Base-by-base conservation (phyloP, 2,888 invertebrate species). In the Eupithecia centaureata region DNA sequence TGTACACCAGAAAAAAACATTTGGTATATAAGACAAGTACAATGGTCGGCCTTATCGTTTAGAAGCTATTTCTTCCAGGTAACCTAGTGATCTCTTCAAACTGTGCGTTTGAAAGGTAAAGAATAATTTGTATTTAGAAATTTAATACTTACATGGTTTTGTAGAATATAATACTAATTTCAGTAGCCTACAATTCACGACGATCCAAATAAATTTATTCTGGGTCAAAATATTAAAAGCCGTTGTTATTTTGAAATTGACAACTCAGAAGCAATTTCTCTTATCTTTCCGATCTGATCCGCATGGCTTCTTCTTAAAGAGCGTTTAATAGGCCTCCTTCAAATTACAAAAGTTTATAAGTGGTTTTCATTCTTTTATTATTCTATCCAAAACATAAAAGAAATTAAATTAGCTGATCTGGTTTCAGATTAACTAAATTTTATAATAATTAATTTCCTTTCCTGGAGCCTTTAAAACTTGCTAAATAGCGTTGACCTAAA, bases 401-500 rank as follows among this genome's bases (percentile, higher is more conserved):
- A 63, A 33, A 27, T 22, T 51, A 56, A 68, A 71, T 42, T 42
- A 42, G 27, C 30, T 27, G 63, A 72, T 67, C 61, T 59, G 62
- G 38, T 70, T 66, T 59, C n/a, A 54, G 54, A 54, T 54, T 54
- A 54, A 54, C 54, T 30, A 73, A 70, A 65, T 27, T 70, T 58
- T 22, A 33, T 47, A 33, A 69, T 70, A 69, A 69, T 66, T 64
- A 61, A 72, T 75, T 67, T 68, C 63, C 64, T 66, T 64, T 56
- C 68, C 68, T 61, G 61, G 32, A 71, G 70, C 66, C 60, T 67
- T 63, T 68, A 28, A 67, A 61, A 71, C 71, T 72, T 75, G 74
- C 73, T 75, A 71, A 72, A 68, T 27, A 52, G 15, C 28, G 54
- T 54, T 73, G 76, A 74, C 77, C 73, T 73, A 47, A 73, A 79